Percentiles rank a stretch among this genome's conserved stretches.
Conservation (phyloP, 2,113 vertebrate species). For the Toxotes jaculatrix region DNA sequence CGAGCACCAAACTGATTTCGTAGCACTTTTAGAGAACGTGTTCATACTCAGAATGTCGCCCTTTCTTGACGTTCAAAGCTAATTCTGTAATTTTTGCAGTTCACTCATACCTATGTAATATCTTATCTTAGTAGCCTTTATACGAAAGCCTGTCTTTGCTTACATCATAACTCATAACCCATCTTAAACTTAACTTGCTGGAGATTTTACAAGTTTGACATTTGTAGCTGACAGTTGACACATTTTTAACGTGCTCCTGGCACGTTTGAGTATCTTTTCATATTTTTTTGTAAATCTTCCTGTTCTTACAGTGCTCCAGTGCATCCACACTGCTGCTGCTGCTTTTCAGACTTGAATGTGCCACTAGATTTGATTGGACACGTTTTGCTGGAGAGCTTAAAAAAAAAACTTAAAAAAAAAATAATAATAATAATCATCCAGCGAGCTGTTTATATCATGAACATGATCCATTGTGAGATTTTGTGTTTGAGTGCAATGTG, state of each 20-base stretch:
- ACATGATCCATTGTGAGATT: constrained; percentile 44
- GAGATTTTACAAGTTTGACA: neutral
- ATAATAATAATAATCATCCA: too few relatives aligned
- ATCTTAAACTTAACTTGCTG: neutral
- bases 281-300: neutral
- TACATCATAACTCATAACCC: neutral
- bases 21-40: neutral
- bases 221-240: neutral
- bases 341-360: constrained; percentile 5
- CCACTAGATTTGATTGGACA: neutral
- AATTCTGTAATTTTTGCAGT: neutral
- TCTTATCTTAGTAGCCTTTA: constrained; percentile 7
- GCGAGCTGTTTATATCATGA: constrained; percentile 28
- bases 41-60: neutral
- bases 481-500: constrained; percentile 54
- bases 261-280: neutral
- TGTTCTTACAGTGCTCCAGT: neutral
- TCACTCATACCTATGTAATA: neutral
- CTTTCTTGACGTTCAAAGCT: neutral
- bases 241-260: neutral
- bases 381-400: neutral
- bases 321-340: constrained; percentile 4
- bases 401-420: neutral
- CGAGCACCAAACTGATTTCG: neutral
- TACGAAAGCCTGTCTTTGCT: neutral